phyloP scores from a whole-genome alignment of 1,140 invertebrate species.

The Drosophila miranda region DNA sequence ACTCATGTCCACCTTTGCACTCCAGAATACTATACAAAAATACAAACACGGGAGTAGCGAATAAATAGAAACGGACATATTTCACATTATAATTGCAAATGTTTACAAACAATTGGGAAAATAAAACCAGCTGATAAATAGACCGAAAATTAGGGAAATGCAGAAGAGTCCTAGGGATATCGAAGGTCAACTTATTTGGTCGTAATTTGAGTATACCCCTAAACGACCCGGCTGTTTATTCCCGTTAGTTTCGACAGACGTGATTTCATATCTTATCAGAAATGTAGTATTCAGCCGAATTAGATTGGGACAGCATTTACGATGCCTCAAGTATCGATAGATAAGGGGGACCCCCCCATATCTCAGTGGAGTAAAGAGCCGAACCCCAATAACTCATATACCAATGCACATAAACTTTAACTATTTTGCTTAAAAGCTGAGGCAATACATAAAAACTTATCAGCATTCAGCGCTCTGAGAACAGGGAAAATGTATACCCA shows the following conservation, averaged over 20 bases:
- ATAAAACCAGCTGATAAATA: too few species aligned
- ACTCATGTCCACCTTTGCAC: too few species aligned
- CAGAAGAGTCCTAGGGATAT: too few species aligned
- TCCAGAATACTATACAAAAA: too few species aligned
- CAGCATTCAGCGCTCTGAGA: background rate
- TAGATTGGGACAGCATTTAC: constrained; percentile 23
- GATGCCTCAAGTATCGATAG: constrained; percentile 20
- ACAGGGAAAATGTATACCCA: background rate
- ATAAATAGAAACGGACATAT: too few species aligned
- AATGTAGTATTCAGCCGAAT: too few species aligned
- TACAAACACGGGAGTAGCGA: too few species aligned
- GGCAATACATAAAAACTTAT: background rate
- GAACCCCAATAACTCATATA: background rate
- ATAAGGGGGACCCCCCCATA: constrained; percentile 21
- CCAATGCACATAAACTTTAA: constrained; percentile 6
- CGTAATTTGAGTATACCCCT: too few species aligned
- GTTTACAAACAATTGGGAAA: too few species aligned
- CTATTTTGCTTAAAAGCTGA: background rate
- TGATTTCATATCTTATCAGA: constrained; percentile 33
- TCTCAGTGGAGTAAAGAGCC: background rate
- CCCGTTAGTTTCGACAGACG: constrained; percentile 9
- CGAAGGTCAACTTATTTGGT: background rate
- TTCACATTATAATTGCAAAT: too few species aligned
- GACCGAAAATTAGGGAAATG: too few species aligned
- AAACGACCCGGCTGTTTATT: background rate